phyloP scores from a whole-genome alignment of 2,888 invertebrate species.

The Calephelis perditalis region DNA sequence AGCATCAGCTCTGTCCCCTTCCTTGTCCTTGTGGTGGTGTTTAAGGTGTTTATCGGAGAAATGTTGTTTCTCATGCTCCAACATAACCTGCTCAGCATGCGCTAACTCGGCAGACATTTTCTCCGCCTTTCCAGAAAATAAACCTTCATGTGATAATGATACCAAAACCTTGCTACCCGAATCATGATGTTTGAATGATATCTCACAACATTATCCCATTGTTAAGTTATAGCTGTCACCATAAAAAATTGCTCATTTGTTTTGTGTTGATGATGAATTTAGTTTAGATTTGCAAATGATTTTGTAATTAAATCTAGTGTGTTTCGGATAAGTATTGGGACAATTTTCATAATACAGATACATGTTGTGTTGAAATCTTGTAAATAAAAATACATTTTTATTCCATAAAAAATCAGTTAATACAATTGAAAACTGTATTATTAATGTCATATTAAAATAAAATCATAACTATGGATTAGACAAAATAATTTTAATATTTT shows the following conservation, averaged over 20 bases:
- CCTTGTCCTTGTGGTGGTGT: constrained; percentile 46
- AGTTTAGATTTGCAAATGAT: too few relatives aligned
- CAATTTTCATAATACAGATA: not conserved
- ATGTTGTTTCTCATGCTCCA: constrained; percentile 68
- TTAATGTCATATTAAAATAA: too few relatives aligned
- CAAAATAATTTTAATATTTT: too few relatives aligned
- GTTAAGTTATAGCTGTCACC: not conserved
- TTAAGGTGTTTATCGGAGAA: constrained; percentile 54
- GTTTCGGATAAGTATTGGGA: not conserved
- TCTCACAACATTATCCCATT: not conserved
- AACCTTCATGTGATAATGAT: constrained; percentile 60
- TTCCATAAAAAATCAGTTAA: too few relatives aligned
- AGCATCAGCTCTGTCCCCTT: constrained; percentile 47
- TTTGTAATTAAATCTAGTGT: not conserved
- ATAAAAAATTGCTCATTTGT: not conserved
- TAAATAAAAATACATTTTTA: too few relatives aligned
- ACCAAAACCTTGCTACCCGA: constrained; percentile 35
- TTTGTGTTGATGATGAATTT: not conserved
- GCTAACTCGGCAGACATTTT: constrained; percentile 71
- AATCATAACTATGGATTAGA: too few relatives aligned
- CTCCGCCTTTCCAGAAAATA: constrained; percentile 76
- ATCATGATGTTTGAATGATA: constrained; percentile 48
- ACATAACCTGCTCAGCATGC: constrained; percentile 75
- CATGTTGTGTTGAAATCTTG: too few relatives aligned
- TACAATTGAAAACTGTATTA: too few relatives aligned